Conservation (phyloP, 1,140 invertebrate species). For the Drosophila jambulina region DNA sequence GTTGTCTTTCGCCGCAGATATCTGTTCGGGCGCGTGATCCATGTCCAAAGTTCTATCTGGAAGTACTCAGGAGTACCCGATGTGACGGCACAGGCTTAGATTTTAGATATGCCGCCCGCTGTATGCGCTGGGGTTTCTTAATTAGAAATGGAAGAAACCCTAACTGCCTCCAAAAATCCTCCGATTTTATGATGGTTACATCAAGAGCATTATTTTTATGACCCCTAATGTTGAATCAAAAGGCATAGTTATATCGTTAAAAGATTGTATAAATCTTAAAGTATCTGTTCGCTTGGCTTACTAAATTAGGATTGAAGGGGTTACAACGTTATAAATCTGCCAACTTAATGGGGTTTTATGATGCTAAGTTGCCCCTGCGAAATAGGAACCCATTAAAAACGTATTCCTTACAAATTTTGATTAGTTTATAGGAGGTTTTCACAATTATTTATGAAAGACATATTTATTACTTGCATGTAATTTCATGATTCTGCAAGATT, state of each 20-base stretch:
- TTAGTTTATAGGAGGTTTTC: neutral
- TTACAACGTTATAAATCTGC: neutral
- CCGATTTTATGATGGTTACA: constrained; percentile 23
- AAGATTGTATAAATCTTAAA: constrained; percentile 1
- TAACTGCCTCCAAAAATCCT: constrained; percentile 7
- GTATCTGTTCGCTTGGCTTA: neutral
- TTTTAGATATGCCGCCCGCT: constrained; percentile 1
- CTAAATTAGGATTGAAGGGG: neutral
- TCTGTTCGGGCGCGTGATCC: constrained; percentile 39
- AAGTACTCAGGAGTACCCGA: constrained; percentile 33
- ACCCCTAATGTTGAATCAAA: neutral
- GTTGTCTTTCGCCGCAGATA: constrained; percentile 39
- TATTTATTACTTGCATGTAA: neutral
- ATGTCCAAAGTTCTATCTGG: constrained; percentile 20
- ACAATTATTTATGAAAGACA: too few species aligned
- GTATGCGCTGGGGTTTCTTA: constrained; percentile 49
- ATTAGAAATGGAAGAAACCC: constrained; percentile 37
- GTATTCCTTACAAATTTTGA: too few species aligned
- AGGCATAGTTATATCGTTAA: neutral
- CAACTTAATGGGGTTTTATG: neutral
- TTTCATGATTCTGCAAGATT: neutral
- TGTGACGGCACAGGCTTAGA: constrained; percentile 47
- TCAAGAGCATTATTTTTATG: neutral
- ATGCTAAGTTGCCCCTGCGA: neutral
- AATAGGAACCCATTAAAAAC: neutral